Evolutionary conservation across 1,140 invertebrate genomes (phyloP).

Genomic region (Trichonephila inaurata): DNA sequence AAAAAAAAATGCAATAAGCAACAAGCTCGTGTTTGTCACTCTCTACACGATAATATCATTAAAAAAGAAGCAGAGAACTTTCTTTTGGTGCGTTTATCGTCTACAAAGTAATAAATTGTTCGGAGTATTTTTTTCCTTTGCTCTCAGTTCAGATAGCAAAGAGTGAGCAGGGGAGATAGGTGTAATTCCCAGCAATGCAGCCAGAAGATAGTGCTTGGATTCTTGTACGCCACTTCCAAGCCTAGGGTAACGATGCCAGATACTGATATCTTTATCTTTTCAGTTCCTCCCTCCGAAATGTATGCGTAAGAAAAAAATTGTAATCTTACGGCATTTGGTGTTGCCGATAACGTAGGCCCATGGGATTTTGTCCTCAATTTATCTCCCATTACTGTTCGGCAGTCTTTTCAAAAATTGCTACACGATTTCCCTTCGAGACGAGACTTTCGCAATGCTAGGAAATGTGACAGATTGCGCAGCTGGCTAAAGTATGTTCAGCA

Average conservation of each 20-base stretch:
- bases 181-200: constrained; percentile 30
- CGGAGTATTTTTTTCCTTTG: background rate
- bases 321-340: constrained; percentile 64
- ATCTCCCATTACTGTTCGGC: constrained; percentile 59
- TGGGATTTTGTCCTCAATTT: constrained; percentile 58
- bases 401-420: constrained; percentile 47
- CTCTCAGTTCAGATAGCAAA: constrained; percentile 38
- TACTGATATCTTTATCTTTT: constrained; percentile 52
- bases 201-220: constrained; percentile 47
- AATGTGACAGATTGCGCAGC: background rate
- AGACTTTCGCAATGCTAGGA: background rate
- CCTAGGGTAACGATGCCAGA: constrained; percentile 31
- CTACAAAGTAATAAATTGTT: constrained; percentile 28
- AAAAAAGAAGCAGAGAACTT: background rate
- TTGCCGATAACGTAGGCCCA: constrained; percentile 53
- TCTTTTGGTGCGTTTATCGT: constrained; percentile 24
- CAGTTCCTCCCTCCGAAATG: constrained; percentile 3
- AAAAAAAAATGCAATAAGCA: background rate
- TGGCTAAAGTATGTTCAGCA: constrained; percentile 27
- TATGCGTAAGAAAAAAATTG: constrained; percentile 63
- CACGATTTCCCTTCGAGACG: constrained; percentile 4
- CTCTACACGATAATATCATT: background rate
- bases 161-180: constrained; percentile 43
- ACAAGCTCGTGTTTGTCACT: constrained; percentile 23
- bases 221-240: background rate